A percentile compares a stretch with the other conserved stretches of the same genome.
phyloP scores from a whole-genome alignment of 1,140 invertebrate species.

The Cyclargus thomasi region DNA sequence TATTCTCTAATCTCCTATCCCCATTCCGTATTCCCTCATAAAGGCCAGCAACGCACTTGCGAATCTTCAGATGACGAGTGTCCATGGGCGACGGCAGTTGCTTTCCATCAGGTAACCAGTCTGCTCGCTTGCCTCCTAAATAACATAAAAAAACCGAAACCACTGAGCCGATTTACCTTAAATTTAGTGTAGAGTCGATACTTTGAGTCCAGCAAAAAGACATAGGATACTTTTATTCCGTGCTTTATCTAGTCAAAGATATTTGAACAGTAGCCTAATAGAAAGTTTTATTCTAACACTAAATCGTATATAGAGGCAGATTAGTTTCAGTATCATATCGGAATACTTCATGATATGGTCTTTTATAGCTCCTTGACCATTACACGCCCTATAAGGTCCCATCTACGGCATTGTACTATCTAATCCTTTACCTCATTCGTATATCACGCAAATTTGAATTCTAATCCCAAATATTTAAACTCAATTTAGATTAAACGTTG shows the following conservation, averaged over 20 bases:
- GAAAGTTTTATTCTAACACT: conserved; percentile 2
- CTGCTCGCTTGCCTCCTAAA: too few relatives aligned
- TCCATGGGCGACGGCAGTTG: too few relatives aligned
- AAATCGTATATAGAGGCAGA: conserved; percentile 17
- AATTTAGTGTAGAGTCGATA: too few relatives aligned
- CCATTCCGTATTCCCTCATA: too few relatives aligned
- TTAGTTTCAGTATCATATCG: conserved; percentile 26
- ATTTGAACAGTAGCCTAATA: not conserved
- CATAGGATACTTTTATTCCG: too few relatives aligned
- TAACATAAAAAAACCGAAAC: too few relatives aligned
- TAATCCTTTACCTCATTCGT: conserved; percentile 28
- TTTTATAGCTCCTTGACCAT: conserved; percentile 28
- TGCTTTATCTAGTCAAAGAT: not conserved
- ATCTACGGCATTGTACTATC: conserved; percentile 32
- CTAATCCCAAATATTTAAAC: conserved; percentile 10
- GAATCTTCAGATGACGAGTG: too few relatives aligned
- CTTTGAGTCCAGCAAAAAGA: too few relatives aligned
- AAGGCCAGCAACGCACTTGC: too few relatives aligned
- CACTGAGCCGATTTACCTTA: too few relatives aligned
- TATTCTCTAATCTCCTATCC: too few relatives aligned
- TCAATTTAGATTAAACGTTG: conserved; percentile 17
- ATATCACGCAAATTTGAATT: conserved; percentile 17
- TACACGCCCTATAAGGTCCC: conserved; percentile 31
- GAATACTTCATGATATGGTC: conserved; percentile 29
- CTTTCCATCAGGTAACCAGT: too few relatives aligned